Base-by-base conservation (phyloP, 2,888 invertebrate species). In the Tinea trinotella region DNA sequence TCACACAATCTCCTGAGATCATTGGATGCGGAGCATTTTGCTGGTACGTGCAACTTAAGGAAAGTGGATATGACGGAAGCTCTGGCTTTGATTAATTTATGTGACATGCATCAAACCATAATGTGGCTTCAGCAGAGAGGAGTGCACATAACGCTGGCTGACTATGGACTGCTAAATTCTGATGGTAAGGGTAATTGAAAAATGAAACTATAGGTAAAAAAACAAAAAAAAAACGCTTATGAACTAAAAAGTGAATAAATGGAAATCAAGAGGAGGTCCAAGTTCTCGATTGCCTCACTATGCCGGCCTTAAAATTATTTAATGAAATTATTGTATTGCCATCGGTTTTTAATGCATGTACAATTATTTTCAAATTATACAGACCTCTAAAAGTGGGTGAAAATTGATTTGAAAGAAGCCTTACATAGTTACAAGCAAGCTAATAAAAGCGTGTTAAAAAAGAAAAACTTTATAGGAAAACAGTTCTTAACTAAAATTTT, bases 41-140 rank as follows among this genome's bases (percentile, higher is more conserved):
- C 90, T 0, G 73, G 85, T 1, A 86, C 90, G 76, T 92, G 92
- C 67, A 87, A 87, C 56, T 72, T 92, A 22, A 75, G 75, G 56
- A 80, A 76, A 57, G 83, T 92, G 35, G 90, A 91, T 65, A 63
- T 85, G 52, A 72, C 78, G 0, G 70, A 74, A 19, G 76, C 84
- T 2, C 68, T 77, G 35, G 65, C 73, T 12, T 60, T 63, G 3
- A 62, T 83, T 35, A 60, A 65, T 7, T 58, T 78, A 3, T 85
- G 85, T 58, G 67, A 66, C 18, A 59, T 80, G 54, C 76, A 68
- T 57, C 61, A 74, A 22, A 61, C 74, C 7, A 60, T 84, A 9
- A 57, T 62, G n/a, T 85, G 84, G 85, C 74, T 84, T 52, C 74
- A 81, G 64, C 65, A 69, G 49, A 76, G 69, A 57, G 56, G 60